Base-by-base conservation (phyloP, 2,113 vertebrate species). In the Caranx melampygus region DNA sequence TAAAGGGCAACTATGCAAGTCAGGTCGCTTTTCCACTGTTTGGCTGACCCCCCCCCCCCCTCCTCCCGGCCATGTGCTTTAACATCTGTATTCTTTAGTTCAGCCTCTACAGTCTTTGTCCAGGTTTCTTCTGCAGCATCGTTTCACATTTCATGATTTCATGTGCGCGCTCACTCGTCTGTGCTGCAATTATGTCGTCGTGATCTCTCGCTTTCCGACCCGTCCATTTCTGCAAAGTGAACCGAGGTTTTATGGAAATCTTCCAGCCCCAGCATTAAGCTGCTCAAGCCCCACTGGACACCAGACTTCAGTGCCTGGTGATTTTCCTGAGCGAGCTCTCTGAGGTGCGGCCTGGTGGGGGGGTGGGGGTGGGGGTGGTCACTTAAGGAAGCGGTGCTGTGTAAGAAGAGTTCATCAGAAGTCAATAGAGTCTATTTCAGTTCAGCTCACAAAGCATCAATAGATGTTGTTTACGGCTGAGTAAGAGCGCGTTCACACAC, bases 241-340 rank as follows among this genome's bases (percentile, higher is more conserved):
- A 62, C 68, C 35, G 2, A 7, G 45, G 45, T 62, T 72, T 74
- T 40, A 62, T 37, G 69, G 61, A 78, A 75, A 62, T 58, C 33
- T 73, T 40, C 34, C 33, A 57, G 59, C 67, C 45, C 1, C 52
- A 8, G 45, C 68, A 45, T 44, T 63, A 61, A 75, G 61, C 31
- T n/a, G 31, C 75, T 64, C 26, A 21, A 16, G 65, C 49, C 81
- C 71, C 74, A 63, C 21, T 3, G 64, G 62, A 45, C 55, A 26
- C 12, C 45, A 65, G 61, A 58, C 59, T 70, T 47, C 18, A 64
- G 58, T 78, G 74, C 10, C 73, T 73, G 3, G 3, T 5, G 54
- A 54, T 65, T 72, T 44, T 34, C 16, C 21, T 21, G 45, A 16
- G 47, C 12, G 20, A 58, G 18, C 40, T 11, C 62, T 69, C 49